phyloP scores from a whole-genome alignment of 2,113 vertebrate genomes.

The Parus major region DNA sequence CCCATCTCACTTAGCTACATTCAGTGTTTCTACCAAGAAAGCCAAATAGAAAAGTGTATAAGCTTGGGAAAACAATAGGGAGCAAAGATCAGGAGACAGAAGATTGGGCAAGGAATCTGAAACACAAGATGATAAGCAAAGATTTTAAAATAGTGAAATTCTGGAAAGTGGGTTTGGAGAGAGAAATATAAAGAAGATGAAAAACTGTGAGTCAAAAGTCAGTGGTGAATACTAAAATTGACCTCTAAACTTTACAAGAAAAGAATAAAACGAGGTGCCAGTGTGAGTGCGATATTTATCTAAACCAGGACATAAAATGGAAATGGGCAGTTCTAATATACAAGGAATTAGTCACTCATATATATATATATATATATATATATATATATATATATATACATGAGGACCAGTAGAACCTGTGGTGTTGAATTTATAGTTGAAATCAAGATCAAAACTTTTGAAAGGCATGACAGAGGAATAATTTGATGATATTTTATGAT shows the following conservation, averaged over 20 bases:
- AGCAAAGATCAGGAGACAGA: background rate
- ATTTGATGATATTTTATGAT: background rate
- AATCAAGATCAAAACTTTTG: background rate
- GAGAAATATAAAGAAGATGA: background rate
- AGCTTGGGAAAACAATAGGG: background rate
- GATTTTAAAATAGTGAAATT: background rate
- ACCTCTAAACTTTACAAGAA: background rate
- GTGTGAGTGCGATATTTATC: background rate
- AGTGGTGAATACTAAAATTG: background rate
- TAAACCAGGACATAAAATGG: background rate
- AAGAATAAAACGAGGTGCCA: background rate
- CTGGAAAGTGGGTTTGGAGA: background rate
- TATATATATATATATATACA: background rate
- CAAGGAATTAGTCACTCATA: background rate
- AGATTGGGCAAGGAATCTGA: background rate
- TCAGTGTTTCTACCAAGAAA: background rate
- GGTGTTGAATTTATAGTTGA: background rate
- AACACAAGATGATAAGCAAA: background rate
- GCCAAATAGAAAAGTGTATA: background rate
- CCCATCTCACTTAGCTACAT: background rate
- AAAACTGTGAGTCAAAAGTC: background rate
- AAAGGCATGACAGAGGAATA: background rate
- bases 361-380: background rate
- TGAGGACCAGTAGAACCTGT: background rate
- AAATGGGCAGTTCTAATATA: background rate